A percentile compares a stretch with the other conserved stretches of the same genome.
Evolutionary conservation across 2,888 invertebrate genomes (phyloP).

Genomic region (Cartodere bifasciata): DNA sequence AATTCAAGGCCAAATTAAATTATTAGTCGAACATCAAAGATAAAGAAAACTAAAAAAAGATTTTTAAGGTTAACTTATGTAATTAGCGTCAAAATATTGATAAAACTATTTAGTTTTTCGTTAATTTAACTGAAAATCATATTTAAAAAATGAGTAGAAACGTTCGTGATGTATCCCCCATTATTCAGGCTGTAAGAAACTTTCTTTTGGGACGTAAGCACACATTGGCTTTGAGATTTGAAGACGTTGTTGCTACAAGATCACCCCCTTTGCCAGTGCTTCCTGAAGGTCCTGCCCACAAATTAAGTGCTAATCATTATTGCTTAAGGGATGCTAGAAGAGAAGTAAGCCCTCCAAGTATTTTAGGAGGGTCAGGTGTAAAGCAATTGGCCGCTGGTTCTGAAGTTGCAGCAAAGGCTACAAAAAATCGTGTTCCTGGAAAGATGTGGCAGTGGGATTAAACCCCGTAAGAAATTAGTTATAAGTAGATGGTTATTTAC

Average conservation of each 20-base stretch:
- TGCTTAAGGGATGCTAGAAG: slow-evolving; percentile 70
- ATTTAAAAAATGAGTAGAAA: slow-evolving; percentile 7
- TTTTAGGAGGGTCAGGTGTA: slow-evolving; percentile 32
- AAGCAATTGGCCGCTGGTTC: slow-evolving; percentile 19
- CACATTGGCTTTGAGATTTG: slow-evolving; percentile 47
- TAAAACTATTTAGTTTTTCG: neutral
- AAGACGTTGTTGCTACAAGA: slow-evolving; percentile 52
- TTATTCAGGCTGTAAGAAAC: slow-evolving; percentile 47
- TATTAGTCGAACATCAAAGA: too few relatives aligned
- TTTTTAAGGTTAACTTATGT: too few relatives aligned
- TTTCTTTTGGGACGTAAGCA: slow-evolving; percentile 52
- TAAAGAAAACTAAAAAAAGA: too few relatives aligned
- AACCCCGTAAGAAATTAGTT: neutral
- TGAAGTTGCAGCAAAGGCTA: slow-evolving; percentile 3
- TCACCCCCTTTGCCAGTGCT: slow-evolving; percentile 70
- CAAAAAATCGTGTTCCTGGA: slow-evolving; percentile 22
- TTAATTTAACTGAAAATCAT: neutral
- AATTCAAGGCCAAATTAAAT: too few relatives aligned
- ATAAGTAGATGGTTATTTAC: too few relatives aligned
- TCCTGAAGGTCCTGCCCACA: slow-evolving; percentile 72
- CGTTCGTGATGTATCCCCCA: slow-evolving; percentile 50
- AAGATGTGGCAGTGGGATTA: slow-evolving; percentile 23
- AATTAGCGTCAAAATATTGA: slow-evolving; percentile 2
- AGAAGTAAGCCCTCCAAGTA: slow-evolving; percentile 56
- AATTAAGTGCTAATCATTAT: slow-evolving; percentile 74